Evolutionary conservation across 2,888 invertebrate genomes (phyloP), one percentile per base, ranked within the genome.

Genomic region (Agrochola macilenta): DNA sequence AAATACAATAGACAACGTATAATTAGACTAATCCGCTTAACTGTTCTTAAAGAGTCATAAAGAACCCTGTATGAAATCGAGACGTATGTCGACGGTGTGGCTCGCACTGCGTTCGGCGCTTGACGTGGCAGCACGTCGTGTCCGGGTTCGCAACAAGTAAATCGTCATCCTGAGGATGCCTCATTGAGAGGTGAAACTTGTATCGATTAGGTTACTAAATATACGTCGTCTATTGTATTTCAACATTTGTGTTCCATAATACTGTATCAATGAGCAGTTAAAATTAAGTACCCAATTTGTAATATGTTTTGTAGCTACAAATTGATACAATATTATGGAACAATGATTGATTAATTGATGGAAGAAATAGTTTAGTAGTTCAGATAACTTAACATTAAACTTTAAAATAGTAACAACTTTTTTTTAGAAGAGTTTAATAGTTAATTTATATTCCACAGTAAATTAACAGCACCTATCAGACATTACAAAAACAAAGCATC

Each of bases 401-500:
- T 30, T 20, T 30, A 26, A 43, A 43, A 30, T 57, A 26, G 7
- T 23, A 23, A 14, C 9, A 46, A 23, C 1, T 57, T 46, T 5
- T 46, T 60, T 70, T 23, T 3, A 1, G 14, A 23, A 52, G 20
- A 23, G 8, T 2, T 20, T 20, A 20, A 8, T 20, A 20, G 8
- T 20, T 20, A 14, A 46, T 20, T 52, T 52, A 23, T 7, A 8
- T 39, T 26, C 30, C 20, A 46, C 17, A 63, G 43, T 46, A 26
- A 75, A 76, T n/a, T 30, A 63, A 46, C 54, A 14, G 11, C 39
- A 75, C 30, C 26, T 52, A 58, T 46, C 26, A 26, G 26, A 14
- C 4, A 52, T 64, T 26, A 63, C 0, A 77, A 52, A 70, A 66
- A 77, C 57, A 82, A 69, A 60, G 8, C n/a, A 69, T 5, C 69